Conservation (phyloP, 2,888 invertebrate genomes). For the Reticulitermes lucifugus region DNA sequence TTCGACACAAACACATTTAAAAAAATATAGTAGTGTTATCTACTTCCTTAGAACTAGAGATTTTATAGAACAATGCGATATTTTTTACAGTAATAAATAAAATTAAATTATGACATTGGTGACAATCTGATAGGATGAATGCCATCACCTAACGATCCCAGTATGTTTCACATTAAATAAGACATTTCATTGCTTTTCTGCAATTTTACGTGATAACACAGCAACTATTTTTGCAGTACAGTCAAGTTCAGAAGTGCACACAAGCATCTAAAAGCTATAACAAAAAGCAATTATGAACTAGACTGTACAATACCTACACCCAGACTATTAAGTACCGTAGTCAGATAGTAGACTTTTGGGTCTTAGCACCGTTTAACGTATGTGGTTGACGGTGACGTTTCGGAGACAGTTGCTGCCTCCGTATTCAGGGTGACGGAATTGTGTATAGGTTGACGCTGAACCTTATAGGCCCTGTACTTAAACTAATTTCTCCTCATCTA, state of each 20-base stretch:
- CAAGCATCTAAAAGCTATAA: neutral
- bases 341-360: too few species aligned
- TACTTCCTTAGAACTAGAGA: neutral
- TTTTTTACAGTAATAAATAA: constrained; percentile 3
- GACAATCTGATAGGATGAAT: neutral
- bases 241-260: constrained; percentile 32
- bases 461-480: too few species aligned
- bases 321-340: neutral
- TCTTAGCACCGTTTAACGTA: too few species aligned
- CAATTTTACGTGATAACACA: neutral
- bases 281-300: constrained; percentile 23
- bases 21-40: too few species aligned
- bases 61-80: neutral
- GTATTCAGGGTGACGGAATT: too few species aligned
- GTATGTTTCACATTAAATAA: neutral
- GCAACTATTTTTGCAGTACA: neutral
- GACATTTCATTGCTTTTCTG: neutral
- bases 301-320: constrained; percentile 13
- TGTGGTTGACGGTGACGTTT: too few species aligned
- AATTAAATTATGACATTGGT: neutral
- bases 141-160: neutral
- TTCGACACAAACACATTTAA: too few species aligned
- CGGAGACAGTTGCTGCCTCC: too few species aligned
- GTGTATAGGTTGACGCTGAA: too few species aligned
- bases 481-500: too few species aligned